Conservation (phyloP, 2,888 invertebrate species). For the Leptinotarsa rubiginosa region DNA sequence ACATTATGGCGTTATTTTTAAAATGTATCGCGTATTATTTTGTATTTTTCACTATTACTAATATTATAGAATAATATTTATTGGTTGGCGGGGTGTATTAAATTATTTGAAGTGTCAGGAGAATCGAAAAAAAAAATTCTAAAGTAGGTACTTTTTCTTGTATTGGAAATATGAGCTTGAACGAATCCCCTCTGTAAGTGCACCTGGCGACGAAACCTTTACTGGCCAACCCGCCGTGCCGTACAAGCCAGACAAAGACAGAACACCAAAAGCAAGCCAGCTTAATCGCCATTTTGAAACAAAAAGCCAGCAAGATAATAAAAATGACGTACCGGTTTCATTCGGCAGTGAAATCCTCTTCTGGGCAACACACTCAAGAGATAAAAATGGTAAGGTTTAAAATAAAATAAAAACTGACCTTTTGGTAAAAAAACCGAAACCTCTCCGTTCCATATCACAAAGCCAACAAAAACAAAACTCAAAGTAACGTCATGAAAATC, state of each 20-base stretch:
- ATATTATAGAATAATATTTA: too few species aligned
- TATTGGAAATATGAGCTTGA: not conserved
- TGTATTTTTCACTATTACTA: too few species aligned
- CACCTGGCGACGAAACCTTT: conserved; percentile 39
- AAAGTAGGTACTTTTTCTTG: too few species aligned
- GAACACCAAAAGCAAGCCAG: conserved; percentile 42
- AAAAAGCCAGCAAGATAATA: conserved; percentile 48
- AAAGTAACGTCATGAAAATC: conserved; percentile 25
- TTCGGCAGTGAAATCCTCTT: conserved; percentile 23
- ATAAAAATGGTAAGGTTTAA: conserved; percentile 65
- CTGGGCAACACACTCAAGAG: conserved; percentile 19
- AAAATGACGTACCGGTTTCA: conserved; percentile 38
- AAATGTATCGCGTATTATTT: too few species aligned
- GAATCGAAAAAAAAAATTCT: too few species aligned
- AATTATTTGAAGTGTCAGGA: too few species aligned
- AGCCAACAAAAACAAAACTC: conserved; percentile 39
- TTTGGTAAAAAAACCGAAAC: conserved; percentile 84
- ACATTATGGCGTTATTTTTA: too few species aligned
- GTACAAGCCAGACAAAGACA: conserved; percentile 42
- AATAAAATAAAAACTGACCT: conserved; percentile 75
- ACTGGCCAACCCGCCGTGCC: conserved; percentile 21
- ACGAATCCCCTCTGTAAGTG: not conserved
- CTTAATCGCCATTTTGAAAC: conserved; percentile 50
- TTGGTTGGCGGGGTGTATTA: too few species aligned
- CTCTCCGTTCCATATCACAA: conserved; percentile 83